Evolutionary conservation across 35 echinoderm and acorn worm species (phyloP).

Genomic region (Ptychodera flava): DNA sequence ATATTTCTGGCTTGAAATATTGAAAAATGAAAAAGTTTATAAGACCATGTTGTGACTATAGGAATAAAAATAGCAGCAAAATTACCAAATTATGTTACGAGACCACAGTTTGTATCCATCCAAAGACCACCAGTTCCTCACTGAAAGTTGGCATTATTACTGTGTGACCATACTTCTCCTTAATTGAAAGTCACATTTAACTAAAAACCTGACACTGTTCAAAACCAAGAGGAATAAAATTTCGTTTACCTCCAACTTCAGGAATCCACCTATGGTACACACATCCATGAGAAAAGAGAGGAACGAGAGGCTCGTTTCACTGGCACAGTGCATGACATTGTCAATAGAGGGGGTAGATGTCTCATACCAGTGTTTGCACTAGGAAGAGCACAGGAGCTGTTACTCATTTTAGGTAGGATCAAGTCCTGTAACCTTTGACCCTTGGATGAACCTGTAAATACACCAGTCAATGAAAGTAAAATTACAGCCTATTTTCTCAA

Average conservation of each 20-base stretch:
- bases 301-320: conserved; percentile 85
- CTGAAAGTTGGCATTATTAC: too few species aligned
- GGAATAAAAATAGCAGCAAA: too few species aligned
- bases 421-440: not conserved
- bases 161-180: too few species aligned
- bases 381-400: conserved; percentile 79
- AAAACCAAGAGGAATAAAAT: too few species aligned
- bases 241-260: conserved; percentile 13
- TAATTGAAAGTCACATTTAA: too few species aligned
- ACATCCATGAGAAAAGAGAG: conserved; percentile 95
- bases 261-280: conserved; percentile 95
- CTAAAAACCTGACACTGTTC: too few species aligned
- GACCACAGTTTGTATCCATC: too few species aligned
- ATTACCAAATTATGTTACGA: too few species aligned
- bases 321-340: conserved; percentile 86
- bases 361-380: conserved; percentile 94
- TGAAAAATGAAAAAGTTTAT: too few species aligned
- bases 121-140: too few species aligned
- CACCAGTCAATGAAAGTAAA: not conserved
- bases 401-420: conserved; percentile 70
- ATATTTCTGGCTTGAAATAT: too few species aligned
- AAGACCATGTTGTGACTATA: too few species aligned
- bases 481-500: not conserved
- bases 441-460: not conserved
- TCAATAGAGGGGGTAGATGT: conserved; percentile 97